phyloP scores from a whole-genome alignment of 2,888 invertebrate species.

The Empis livida region DNA sequence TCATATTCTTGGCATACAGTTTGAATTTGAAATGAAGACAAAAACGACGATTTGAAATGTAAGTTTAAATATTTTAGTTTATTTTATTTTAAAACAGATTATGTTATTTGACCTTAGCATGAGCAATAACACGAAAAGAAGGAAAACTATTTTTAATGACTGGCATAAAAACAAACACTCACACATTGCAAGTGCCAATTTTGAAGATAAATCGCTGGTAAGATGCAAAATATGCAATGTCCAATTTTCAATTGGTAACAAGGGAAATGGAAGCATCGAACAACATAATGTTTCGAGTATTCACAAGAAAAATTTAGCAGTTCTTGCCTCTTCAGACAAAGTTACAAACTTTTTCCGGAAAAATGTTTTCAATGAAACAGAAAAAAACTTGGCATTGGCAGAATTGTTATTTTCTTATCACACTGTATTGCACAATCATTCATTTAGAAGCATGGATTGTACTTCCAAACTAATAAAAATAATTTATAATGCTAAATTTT shows the following conservation, averaged over 20 bases:
- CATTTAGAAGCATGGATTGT: not conserved
- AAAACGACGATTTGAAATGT: no score
- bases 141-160: not conserved
- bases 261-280: no score
- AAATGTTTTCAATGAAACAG: not conserved
- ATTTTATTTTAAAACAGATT: not conserved
- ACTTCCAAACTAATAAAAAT: not conserved
- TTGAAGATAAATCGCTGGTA: not conserved
- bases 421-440: not conserved
- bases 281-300: no score
- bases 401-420: not conserved
- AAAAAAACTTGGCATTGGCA: not conserved
- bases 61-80: not conserved
- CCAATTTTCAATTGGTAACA: not conserved
- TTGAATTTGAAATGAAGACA: no score
- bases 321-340: not conserved
- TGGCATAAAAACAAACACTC: not conserved
- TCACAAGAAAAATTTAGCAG: not conserved
- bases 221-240: not conserved
- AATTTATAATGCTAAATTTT: not conserved
- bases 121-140: not conserved
- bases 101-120: not conserved
- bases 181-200: not conserved
- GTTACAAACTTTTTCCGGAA: not conserved
- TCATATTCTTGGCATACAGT: not conserved